Base-by-base conservation (phyloP, 2,888 invertebrate genomes). In the Stictocephala bisonia region DNA sequence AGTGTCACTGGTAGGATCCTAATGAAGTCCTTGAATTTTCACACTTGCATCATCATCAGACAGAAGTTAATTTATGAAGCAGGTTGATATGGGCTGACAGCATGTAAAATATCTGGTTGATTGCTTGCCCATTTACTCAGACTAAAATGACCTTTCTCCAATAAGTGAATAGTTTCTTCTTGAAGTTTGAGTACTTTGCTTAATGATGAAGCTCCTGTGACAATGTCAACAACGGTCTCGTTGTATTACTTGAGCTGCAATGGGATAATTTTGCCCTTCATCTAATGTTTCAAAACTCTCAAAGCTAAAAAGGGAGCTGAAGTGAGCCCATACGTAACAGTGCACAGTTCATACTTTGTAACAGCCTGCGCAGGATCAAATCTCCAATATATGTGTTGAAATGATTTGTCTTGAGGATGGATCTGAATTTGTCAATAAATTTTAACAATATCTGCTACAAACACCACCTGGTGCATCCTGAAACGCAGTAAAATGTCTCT, bases 391-490 rank as follows among this genome's bases (percentile, higher is more conserved):
- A 79, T 78, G 44, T 77, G 44, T 69, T 79, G 80, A 53, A 72
- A 78, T 15, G 74, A 56, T 1, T 72, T 51, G 58, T 78, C 77
- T 24, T 73, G 35, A 1, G 60, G 44, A 15, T 71, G 35, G 0
- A 79, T 72, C n/a, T 50, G 22, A 26, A 80, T 78, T 44, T 79
- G 79, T 6, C 79, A 71, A 73, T 79, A 80, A 78, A 79, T 80
- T 50, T 79, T 77, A 22, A 77, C 75, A 4, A 79, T 78, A 44
- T 80, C 78, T 6, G 78, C 78, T 18, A 78, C 78, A 15, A 80
- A 76, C 0, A 77, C 79, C 20, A 75, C 74, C 4, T 40, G 56
- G 56, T 75, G 76, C 11, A 75, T 69, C 13, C 78, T 72, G 70
- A 79, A 79, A 24, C 74, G 48, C 0, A 79, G 26, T 0, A 79